A percentile compares a stretch with the other conserved stretches of the same genome.
Conservation (phyloP, 2,113 vertebrate species). For the Hydrolagus affinis region DNA sequence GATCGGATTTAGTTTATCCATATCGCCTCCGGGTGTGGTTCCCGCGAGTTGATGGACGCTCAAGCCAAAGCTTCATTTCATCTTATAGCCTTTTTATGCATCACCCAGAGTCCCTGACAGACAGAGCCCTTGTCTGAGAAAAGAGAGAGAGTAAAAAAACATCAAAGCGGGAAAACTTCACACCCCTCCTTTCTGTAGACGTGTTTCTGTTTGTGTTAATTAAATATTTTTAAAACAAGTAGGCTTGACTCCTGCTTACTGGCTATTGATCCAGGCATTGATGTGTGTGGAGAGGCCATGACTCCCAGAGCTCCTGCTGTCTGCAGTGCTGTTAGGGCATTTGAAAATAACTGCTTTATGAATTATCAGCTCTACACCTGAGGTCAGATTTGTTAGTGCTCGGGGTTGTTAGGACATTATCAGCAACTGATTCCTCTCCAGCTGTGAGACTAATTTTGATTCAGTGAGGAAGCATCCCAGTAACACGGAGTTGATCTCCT, state of each 20-base stretch:
- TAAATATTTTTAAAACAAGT: slow-evolving; percentile 25
- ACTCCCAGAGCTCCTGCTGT: background rate
- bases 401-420: slow-evolving; percentile 47
- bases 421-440: slow-evolving; percentile 44
- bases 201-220: slow-evolving; percentile 39
- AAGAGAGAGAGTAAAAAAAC: slow-evolving; percentile 59
- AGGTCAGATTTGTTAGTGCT: slow-evolving; percentile 43
- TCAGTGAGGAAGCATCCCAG: slow-evolving; percentile 44
- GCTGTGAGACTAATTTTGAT: slow-evolving; percentile 55
- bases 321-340: slow-evolving; percentile 30
- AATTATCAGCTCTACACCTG: slow-evolving; percentile 42
- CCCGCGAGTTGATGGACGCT: slow-evolving; percentile 58
- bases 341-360: slow-evolving; percentile 35
- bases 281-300: slow-evolving; percentile 8
- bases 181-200: slow-evolving; percentile 49
- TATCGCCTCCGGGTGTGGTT: slow-evolving; percentile 78
- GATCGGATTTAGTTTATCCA: slow-evolving; percentile 84
- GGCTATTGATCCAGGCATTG: slow-evolving; percentile 34
- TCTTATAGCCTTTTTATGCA: slow-evolving; percentile 55
- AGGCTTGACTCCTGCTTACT: slow-evolving; percentile 31
- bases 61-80: slow-evolving; percentile 76
- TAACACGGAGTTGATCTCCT: slow-evolving; percentile 40
- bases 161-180: slow-evolving; percentile 61
- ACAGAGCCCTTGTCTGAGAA: slow-evolving; percentile 63
- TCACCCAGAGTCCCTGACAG: slow-evolving; percentile 69